Percentiles rank a stretch among this genome's conserved stretches.
Conservation (phyloP, 2,797 vertebrate species). For the Knipowitschia caucasica region DNA sequence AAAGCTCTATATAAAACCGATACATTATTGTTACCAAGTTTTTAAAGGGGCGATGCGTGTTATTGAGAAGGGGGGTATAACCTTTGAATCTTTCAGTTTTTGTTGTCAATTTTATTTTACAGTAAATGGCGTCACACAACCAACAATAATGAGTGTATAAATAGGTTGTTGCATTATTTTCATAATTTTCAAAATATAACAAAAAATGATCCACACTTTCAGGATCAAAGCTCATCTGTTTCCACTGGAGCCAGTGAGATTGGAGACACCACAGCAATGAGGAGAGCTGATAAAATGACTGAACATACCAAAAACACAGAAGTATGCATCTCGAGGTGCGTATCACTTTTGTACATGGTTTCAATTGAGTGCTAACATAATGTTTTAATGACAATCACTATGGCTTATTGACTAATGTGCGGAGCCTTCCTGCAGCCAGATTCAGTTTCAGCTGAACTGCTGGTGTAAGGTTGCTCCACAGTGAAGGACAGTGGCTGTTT, state of each 20-base stretch:
- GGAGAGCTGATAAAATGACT: constrained; percentile 1
- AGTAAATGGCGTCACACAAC: too few relatives aligned
- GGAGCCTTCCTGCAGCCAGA: constrained; percentile 37
- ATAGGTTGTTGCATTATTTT: too few relatives aligned
- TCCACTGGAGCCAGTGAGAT: constrained; percentile 24
- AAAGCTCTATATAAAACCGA: too few relatives aligned
- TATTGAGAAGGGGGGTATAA: too few relatives aligned
- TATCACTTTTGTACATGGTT: neutral
- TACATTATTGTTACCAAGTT: too few relatives aligned
- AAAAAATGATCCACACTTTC: constrained; percentile 57
- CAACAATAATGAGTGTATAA: too few relatives aligned
- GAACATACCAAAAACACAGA: constrained; percentile 11
- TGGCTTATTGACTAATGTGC: constrained; percentile 16
- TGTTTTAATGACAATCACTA: neutral
- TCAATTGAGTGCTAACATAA: neutral
- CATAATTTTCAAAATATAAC: too few relatives aligned
- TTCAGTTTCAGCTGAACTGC: constrained; percentile 49
- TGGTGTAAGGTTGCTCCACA: constrained; percentile 55
- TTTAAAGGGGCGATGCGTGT: too few relatives aligned
- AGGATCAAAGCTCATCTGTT: constrained; percentile 47
- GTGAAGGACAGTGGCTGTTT: constrained; percentile 19
- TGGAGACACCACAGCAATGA: constrained; percentile 15
- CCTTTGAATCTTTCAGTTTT: too few relatives aligned
- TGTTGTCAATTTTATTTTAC: too few relatives aligned
- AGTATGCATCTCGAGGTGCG: constrained; percentile 38